These are phyloP conservation scores for Bombyx mori DNA, from an alignment of 1,140 invertebrate genomes.

Conservation along the genomic window ASM3026992v2 NC_085124.1:9113001-9113500, in stretches of 20 bases:
- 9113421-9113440: too few species aligned
- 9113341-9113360: too few species aligned
- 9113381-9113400: too few species aligned
- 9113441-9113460: too few species aligned
- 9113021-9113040: too few species aligned
- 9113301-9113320: slow-evolving; percentile 36
- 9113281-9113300: slow-evolving; percentile 49
- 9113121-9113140: slow-evolving; percentile 62
- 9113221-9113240: slow-evolving; percentile 60
- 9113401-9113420: too few species aligned
- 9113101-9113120: slow-evolving; percentile 54
- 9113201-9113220: slow-evolving; percentile 60
- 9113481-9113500: not conserved
- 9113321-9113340: slow-evolving; percentile 20
- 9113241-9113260: slow-evolving; percentile 22
- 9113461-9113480: not conserved
- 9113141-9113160: slow-evolving; percentile 58
- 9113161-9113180: slow-evolving; percentile 60
- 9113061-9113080: too few species aligned
- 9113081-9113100: slow-evolving; percentile 10
- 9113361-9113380: too few species aligned
- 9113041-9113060: too few species aligned
- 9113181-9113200: slow-evolving; percentile 70
- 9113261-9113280: slow-evolving; percentile 21
- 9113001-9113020: too few species aligned